phyloP scores from a whole-genome alignment of 2,113 vertebrate genomes.

The Sterna hirundo region DNA sequence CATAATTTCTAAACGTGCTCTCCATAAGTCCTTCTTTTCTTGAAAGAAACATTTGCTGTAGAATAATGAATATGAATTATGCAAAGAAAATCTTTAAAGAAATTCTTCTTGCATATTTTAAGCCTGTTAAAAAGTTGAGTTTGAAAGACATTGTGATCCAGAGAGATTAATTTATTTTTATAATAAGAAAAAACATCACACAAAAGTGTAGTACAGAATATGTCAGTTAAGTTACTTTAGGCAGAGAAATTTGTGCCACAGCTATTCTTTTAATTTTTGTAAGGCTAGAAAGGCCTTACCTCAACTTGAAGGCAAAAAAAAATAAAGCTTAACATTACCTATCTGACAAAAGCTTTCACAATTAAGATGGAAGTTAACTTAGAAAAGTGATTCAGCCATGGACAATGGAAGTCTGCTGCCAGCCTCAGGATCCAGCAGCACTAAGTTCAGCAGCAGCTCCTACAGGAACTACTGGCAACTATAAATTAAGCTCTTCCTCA shows the following conservation, averaged over 20 bases:
- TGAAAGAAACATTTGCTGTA: conserved; percentile 45
- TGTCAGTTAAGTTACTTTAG: conserved; percentile 33
- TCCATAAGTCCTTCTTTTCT: neutral
- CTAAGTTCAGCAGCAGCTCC: neutral
- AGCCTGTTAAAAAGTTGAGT: conserved; percentile 29
- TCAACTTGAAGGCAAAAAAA: neutral
- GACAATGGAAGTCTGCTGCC: neutral
- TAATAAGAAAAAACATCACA: conserved; percentile 28
- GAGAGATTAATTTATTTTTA: conserved; percentile 41
- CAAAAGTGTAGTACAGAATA: neutral
- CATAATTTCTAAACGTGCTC: conserved; percentile 55
- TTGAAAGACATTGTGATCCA: conserved; percentile 57
- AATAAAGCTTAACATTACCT: neutral
- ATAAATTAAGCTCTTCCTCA: neutral
- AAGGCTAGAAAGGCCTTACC: neutral
- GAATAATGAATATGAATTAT: conserved; percentile 59
- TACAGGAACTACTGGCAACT: neutral
- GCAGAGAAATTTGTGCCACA: neutral
- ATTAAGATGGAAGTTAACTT: neutral
- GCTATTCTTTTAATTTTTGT: neutral
- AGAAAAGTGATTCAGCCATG: neutral
- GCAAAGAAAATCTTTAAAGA: conserved; percentile 45
- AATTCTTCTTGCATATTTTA: conserved; percentile 55
- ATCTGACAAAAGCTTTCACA: neutral
- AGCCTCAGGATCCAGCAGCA: neutral